Evolutionary conservation across 2,888 invertebrate genomes (phyloP), one percentile per base, ranked within the genome.

Genomic region (Andrena fulva): DNA sequence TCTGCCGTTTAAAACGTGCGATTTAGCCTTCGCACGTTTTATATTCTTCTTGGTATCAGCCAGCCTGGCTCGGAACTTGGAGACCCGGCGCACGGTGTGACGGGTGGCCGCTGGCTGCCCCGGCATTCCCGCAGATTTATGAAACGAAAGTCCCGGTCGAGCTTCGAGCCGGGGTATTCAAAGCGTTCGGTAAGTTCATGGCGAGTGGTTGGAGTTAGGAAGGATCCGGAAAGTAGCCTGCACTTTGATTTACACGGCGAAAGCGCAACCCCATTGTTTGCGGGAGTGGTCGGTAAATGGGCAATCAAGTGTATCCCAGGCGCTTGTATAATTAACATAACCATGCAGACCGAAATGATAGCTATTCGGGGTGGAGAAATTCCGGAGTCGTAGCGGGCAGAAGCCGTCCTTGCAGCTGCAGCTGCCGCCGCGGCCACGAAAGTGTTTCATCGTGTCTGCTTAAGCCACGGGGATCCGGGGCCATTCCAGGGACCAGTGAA

Each of bases 361-460:
- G 62, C 60, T 66, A 74, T 72, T 74, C 59, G 62, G 62, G 64
- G 29, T 60, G 50, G 82, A 72, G 73, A 75, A 79, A 75, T 87
- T 82, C 24, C 64, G 50, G 35, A 10, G 24, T 24, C 33, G 70
- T 33, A 29, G n/a, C 31, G 31, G n/a, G 27, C 48, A 42, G 56
- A 64, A 64, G 29, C 73, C 33, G 80, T 27, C 20, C 54, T 27
- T n/a, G 52, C 52, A 62, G 50, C 33, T 50, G 35, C 63, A 31
- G 24, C 42, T 50, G 52, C 20, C 27, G 63, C 54, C 66, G n/a
- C 54, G 71, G 50, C 73, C 69, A 27, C 62, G 79, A 81, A 88
- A 87, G 84, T 87, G 86, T 87, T 84, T 84, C 81, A 74, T 70
- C 81, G 81, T 77, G 88, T 88, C 87, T 87, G 87, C 88, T 88